Conservation (phyloP, 2,888 invertebrate genomes). For the Eupsilia transversa region DNA sequence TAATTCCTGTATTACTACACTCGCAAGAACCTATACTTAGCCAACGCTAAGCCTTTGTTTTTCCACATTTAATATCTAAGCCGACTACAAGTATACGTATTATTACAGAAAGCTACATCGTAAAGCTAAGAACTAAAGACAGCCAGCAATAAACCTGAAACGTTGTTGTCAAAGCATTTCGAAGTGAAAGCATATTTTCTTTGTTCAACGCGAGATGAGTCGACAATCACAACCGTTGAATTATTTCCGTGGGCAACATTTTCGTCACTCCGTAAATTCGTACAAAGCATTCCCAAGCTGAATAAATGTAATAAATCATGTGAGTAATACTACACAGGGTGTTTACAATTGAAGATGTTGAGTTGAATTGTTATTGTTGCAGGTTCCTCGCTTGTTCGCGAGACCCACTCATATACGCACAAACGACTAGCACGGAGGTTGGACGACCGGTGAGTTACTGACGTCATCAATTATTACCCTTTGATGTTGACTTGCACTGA, state of each 20-base stretch:
- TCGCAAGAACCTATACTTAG: conserved; percentile 43
- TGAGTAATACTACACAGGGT: conserved; percentile 59
- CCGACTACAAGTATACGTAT: conserved; percentile 41
- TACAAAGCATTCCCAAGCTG: conserved; percentile 62
- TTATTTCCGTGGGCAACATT: conserved; percentile 51
- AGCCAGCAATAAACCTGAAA: conserved; percentile 51
- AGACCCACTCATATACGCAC: conserved; percentile 78
- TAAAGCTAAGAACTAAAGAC: conserved; percentile 40
- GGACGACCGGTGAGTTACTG: conserved; percentile 80
- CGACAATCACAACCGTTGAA: conserved; percentile 41
- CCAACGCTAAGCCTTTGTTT: conserved; percentile 43
- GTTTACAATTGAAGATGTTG: conserved; percentile 49
- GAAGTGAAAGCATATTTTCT: conserved; percentile 59
- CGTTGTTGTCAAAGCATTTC: conserved; percentile 35
- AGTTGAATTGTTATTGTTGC: conserved; percentile 74
- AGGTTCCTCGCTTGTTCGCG: conserved; percentile 81
- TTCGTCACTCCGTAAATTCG: conserved; percentile 58
- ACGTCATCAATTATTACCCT: conserved; percentile 64
- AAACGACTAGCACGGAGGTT: conserved; percentile 79
- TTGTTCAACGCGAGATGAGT: conserved; percentile 59
- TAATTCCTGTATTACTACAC: conserved; percentile 38
- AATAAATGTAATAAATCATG: conserved; percentile 69
- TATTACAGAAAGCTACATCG: conserved; percentile 38
- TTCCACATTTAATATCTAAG: conserved; percentile 38
- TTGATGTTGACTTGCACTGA: conserved; percentile 62